Evolutionary conservation across 1,140 invertebrate genomes (phyloP).

Genomic region (Magallana gigas): DNA sequence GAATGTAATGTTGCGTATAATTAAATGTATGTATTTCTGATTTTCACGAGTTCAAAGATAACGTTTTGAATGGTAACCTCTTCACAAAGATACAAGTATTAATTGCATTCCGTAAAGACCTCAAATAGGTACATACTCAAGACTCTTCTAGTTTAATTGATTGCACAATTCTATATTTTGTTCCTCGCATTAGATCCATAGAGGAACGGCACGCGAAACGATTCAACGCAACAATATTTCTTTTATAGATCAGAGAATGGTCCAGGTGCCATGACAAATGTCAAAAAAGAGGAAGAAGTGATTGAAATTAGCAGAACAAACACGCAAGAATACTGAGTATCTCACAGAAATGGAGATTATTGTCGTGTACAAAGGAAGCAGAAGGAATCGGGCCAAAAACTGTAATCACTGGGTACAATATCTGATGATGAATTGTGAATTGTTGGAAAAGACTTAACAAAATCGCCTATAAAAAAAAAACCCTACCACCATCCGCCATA

Average conservation of each 20-base stretch:
- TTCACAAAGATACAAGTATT: conserved; percentile 33
- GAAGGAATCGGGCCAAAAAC: neutral
- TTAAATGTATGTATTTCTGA: conserved; percentile 28
- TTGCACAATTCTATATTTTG: neutral
- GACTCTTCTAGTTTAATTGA: conserved; percentile 1
- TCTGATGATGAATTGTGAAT: neutral
- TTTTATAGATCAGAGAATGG: conserved; percentile 14
- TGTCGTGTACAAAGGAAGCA: neutral
- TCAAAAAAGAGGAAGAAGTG: neutral
- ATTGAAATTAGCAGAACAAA: conserved; percentile 5
- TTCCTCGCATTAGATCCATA: neutral
- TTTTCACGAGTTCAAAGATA: conserved; percentile 19
- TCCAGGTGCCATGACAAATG: conserved; percentile 3
- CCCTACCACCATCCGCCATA: too few relatives aligned
- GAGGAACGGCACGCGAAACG: conserved; percentile 15
- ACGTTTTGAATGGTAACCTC: neutral
- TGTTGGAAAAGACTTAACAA: too few relatives aligned
- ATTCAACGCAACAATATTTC: neutral
- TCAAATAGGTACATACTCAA: conserved; percentile 8
- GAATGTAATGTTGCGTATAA: conserved; percentile 6
- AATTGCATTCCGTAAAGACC: neutral
- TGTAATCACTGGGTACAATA: neutral
- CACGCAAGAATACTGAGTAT: neutral
- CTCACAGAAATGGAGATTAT: conserved; percentile 4
- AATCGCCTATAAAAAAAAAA: too few relatives aligned